Percentiles rank a stretch among this genome's conserved stretches.
Conservation (phyloP, 37 sponge, comb jelly and placozoan genomes). For the Mnemiopsis leidyi region DNA sequence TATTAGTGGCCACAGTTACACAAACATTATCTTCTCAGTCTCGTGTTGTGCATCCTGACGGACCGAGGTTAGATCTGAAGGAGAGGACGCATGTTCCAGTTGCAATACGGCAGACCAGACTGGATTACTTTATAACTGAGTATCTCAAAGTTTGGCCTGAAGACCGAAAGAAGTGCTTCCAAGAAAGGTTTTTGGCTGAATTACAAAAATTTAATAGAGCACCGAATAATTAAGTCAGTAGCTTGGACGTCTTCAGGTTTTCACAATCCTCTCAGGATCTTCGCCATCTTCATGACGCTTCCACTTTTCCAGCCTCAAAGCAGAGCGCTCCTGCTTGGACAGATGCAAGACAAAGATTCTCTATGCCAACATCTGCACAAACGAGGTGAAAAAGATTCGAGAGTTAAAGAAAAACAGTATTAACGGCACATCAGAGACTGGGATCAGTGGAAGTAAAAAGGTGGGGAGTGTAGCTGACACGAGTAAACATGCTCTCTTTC, state of each 20-base stretch:
- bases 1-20: no score
- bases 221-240: no score
- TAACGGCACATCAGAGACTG: background rate
- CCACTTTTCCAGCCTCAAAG: background rate
- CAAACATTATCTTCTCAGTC: no score
- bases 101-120: background rate
- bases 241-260: no score
- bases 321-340: constrained; percentile 26
- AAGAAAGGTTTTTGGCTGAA: no score
- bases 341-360: constrained; percentile 42
- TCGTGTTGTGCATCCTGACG: background rate
- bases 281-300: no score
- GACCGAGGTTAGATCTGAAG: constrained; percentile 20
- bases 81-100: constrained; percentile 27
- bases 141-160: constrained; percentile 54
- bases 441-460: background rate
- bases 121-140: constrained; percentile 61
- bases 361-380: constrained; percentile 29
- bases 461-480: background rate
- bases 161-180: background rate
- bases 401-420: background rate
- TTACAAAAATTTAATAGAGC: no score
- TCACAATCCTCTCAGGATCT: no score
- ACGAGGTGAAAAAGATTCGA: constrained; percentile 49
- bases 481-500: background rate